Evolutionary conservation across 1,140 invertebrate species (phyloP).

Genomic region (Thrips palmi): DNA sequence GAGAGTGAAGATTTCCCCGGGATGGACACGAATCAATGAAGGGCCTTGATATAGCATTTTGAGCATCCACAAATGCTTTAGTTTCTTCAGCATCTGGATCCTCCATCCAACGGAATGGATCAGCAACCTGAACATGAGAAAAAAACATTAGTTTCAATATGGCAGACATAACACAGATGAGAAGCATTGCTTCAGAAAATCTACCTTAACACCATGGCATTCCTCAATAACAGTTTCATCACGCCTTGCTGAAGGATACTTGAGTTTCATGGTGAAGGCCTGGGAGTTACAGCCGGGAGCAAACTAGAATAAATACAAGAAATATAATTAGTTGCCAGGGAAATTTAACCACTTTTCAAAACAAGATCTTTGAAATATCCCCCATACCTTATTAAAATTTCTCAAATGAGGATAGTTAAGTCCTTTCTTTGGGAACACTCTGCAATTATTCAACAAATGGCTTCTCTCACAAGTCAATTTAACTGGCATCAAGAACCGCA

Average conservation of each 20-base stretch:
- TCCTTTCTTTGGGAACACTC: too few relatives aligned
- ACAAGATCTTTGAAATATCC: too few relatives aligned
- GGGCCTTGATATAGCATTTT: conserved; percentile 77
- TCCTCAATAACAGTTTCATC: conserved; percentile 62
- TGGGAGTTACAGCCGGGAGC: too few relatives aligned
- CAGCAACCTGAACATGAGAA: conserved; percentile 45
- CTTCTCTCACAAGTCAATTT: too few relatives aligned
- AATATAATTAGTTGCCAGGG: too few relatives aligned
- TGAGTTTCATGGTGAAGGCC: conserved; percentile 22
- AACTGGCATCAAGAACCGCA: too few relatives aligned
- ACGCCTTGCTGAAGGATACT: conserved; percentile 57
- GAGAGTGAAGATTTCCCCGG: conserved; percentile 49
- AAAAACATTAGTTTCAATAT: not conserved
- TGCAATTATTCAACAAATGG: too few relatives aligned
- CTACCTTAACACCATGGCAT: conserved; percentile 68
- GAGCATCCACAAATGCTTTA: conserved; percentile 74
- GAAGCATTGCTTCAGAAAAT: conserved; percentile 1
- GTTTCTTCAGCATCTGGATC: conserved; percentile 87
- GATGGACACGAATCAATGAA: conserved; percentile 62
- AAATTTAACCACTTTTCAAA: too few relatives aligned
- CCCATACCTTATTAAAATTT: too few relatives aligned
- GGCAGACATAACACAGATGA: not conserved
- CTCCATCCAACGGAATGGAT: conserved; percentile 95
- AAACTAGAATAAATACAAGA: too few relatives aligned
- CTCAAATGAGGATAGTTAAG: too few relatives aligned